Evolutionary conservation across 2,113 vertebrate genomes (phyloP), one percentile per base, ranked within the genome.

Genomic region (Cathartes aura): DNA sequence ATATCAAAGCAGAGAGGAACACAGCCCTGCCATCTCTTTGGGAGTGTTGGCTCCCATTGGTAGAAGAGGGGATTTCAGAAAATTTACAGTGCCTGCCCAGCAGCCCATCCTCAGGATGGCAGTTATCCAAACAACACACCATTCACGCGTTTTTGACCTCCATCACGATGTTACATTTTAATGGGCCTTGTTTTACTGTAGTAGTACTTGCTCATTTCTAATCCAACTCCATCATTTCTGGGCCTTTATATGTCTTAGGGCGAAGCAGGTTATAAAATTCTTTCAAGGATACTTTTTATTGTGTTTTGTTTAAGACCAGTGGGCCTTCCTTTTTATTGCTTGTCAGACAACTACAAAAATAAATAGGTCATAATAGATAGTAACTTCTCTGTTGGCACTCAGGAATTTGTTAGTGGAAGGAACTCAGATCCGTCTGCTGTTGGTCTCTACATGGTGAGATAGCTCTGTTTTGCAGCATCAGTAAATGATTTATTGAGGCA

Each of bases 261-360:
- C 48, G 76, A 84, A 84, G 12, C 19, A 68, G 52, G 36, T 43
- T 56, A 23, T 91, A 89, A 96, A 95, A 84, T 29, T 20, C 47
- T 84, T 22, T 27, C 82, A 93, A 91, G 80, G 90, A 12, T 95
- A 8, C 48, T 92, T 97, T 95, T 90, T 52, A 59, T 14, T 71
- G 67, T 55, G 50, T 63, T 90, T 90, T 43, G 21, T 81, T 71
- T 55, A 70, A 73, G 38, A 62, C 26, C 34, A 55, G 34, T 12
- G 34, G 23, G 1, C 23, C 38, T 71, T 56, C 23, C 26, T 86
- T 82, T 91, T 86, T 62, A 70, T n/a, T 78, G 29, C 80, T 71
- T 71, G 26, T 66, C 45, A 30, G n/a, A 66, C 18, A 85, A 11
- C 42, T 53, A 15, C 71, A 66, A 82, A 72, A 88, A 53, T 78